Evolutionary conservation across 2,113 vertebrate genomes (phyloP).

Genomic region (Phrynocephalus versicolor): DNA sequence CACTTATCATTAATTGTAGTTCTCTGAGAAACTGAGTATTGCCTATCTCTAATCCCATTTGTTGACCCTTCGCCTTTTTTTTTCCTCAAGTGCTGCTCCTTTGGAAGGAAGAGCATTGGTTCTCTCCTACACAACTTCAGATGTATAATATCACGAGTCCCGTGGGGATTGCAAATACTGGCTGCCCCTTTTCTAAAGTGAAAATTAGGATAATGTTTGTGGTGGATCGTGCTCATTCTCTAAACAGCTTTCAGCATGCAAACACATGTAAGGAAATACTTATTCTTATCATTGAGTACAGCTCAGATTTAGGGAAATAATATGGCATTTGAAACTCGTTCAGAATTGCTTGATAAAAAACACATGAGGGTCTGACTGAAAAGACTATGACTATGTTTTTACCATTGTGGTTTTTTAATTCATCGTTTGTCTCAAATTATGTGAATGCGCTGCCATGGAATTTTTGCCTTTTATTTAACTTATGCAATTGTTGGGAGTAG

Average conservation of each 20-base stretch:
- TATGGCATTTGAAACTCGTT: neutral
- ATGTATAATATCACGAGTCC: neutral
- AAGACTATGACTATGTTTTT: no score
- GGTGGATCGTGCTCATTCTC: neutral
- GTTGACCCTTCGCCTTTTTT: neutral
- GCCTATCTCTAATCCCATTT: neutral
- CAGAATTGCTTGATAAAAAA: no score
- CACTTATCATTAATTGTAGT: neutral
- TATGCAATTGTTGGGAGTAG: neutral
- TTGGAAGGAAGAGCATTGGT: neutral
- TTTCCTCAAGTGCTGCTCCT: neutral
- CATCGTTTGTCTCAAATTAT: no score
- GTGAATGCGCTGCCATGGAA: no score
- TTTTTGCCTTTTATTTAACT: no score
- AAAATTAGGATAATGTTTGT: conserved; percentile 19
- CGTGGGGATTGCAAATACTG: conserved; percentile 15
- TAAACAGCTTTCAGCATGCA: neutral
- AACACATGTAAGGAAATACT: neutral
- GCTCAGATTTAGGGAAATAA: neutral
- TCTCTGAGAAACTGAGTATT: neutral
- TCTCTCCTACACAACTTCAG: neutral
- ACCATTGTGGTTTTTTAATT: no score
- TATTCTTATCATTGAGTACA: neutral
- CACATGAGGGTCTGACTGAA: no score
- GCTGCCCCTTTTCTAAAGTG: neutral